Evolutionary conservation across 1,140 invertebrate genomes (phyloP).

Genomic region (Anastrepha obliqua): DNA sequence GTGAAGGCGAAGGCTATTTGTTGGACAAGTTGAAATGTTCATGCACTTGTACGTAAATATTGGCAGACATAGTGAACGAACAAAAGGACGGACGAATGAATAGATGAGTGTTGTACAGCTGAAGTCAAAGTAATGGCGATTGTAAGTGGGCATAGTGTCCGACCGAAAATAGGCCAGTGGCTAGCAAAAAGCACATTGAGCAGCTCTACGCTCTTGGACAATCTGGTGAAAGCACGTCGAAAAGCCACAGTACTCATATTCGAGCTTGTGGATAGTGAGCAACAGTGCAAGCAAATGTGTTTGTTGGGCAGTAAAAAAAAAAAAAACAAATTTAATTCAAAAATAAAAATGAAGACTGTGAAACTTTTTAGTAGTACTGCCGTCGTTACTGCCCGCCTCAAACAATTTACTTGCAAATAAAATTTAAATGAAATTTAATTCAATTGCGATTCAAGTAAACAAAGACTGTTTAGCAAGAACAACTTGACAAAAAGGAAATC

Average conservation of each 20-base stretch:
- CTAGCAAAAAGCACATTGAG: too few species aligned
- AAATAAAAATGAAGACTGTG: too few species aligned
- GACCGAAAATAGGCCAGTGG: too few species aligned
- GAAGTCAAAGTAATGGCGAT: slow-evolving; percentile 10
- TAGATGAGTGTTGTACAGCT: not conserved
- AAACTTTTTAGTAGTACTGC: not conserved
- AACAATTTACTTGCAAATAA: not conserved
- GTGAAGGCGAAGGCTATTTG: not conserved
- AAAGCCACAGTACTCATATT: not conserved
- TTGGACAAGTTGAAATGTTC: not conserved
- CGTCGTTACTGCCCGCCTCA: not conserved
- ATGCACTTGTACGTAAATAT: slow-evolving; percentile 27
- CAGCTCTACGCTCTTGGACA: too few species aligned
- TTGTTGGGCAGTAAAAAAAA: not conserved
- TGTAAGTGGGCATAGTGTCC: not conserved
- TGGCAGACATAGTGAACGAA: not conserved
- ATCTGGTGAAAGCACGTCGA: too few species aligned
- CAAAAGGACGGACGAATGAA: not conserved
- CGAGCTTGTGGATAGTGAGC: not conserved
- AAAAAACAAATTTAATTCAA: not conserved
- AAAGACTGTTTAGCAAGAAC: not conserved
- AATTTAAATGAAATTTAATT: slow-evolving; percentile 17
- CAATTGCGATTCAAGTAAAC: slow-evolving; percentile 8
- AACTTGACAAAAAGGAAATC: not conserved
- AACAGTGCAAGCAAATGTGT: not conserved